phyloP scores from a whole-genome alignment of 2,888 invertebrate species.

The Phymatocera aterrima region DNA sequence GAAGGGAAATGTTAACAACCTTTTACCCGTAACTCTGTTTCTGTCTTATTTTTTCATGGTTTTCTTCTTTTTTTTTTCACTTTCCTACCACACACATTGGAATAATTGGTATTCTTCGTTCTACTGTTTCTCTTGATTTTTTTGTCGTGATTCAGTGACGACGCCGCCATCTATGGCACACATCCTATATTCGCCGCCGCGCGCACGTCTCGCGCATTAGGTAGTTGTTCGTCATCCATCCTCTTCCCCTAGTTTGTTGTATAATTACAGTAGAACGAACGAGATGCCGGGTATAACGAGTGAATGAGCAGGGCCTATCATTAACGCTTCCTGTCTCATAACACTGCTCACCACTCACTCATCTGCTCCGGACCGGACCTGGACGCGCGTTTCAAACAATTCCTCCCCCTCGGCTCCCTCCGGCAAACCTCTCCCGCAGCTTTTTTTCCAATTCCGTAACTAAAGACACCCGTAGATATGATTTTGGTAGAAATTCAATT shows the following conservation, averaged over 20 bases:
- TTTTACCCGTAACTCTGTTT: neutral
- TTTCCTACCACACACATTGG: neutral
- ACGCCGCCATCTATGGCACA: too few species aligned
- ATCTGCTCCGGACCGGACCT: slow-evolving; percentile 56
- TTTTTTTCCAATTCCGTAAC: too few species aligned
- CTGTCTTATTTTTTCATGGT: neutral
- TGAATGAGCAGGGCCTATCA: slow-evolving; percentile 73
- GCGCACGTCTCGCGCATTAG: neutral
- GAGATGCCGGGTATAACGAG: slow-evolving; percentile 51
- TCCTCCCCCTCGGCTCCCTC: neutral
- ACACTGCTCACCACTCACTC: slow-evolving; percentile 66
- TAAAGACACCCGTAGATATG: too few species aligned
- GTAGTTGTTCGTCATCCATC: neutral
- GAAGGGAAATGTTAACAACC: slow-evolving; percentile 6
- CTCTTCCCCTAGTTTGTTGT: slow-evolving; percentile 51
- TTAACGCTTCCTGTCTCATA: slow-evolving; percentile 74
- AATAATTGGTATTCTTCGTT: too few species aligned
- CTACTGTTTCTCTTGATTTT: too few species aligned
- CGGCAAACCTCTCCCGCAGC: too few species aligned
- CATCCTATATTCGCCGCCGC: slow-evolving; percentile 50
- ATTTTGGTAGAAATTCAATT: too few species aligned
- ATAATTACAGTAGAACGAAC: slow-evolving; percentile 72
- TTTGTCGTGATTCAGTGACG: too few species aligned
- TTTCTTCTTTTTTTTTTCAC: neutral
- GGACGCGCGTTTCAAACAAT: neutral